These are phyloP conservation scores for Thomomys bottae DNA, from an alignment of 2,113 vertebrate species.

Conservation along the genomic window DNA sequence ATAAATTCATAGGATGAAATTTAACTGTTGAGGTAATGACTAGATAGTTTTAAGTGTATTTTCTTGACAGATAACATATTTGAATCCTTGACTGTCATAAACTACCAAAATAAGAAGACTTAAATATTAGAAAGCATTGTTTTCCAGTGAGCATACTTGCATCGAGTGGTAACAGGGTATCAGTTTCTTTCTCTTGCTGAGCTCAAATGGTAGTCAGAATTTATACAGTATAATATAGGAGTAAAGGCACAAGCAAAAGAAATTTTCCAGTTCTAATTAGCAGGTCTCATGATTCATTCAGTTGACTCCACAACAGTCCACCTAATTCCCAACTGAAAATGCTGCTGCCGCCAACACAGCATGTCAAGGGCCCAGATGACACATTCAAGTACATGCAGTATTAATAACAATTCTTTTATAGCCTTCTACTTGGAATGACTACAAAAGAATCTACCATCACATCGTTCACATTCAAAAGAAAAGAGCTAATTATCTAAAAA, in stretches of 20 bases:
- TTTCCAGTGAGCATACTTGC: not conserved
- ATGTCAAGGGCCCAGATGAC: slow-evolving; percentile 36
- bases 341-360: slow-evolving; percentile 21
- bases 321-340: slow-evolving; percentile 56
- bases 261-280: slow-evolving; percentile 44
- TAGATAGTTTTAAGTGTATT: not conserved
- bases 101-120: not conserved
- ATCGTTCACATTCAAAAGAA: slow-evolving; percentile 39
- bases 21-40: not conserved
- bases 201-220: not conserved
- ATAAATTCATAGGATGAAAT: slow-evolving; percentile 11
- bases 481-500: slow-evolving; percentile 62
- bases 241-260: not conserved
- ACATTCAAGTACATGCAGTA: slow-evolving; percentile 63
- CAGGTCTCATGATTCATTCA: slow-evolving; percentile 66
- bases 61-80: not conserved
- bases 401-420: slow-evolving; percentile 61
- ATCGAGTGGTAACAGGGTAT: not conserved
- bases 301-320: slow-evolving; percentile 64
- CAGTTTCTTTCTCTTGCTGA: not conserved
- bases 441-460: slow-evolving; percentile 47
- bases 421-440: slow-evolving; percentile 66
- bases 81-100: slow-evolving; percentile 18
- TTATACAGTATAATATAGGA: not conserved
- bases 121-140: not conserved